Evolutionary conservation across 2,113 vertebrate genomes (phyloP).

Genomic region (Xiphophorus couchianus): DNA sequence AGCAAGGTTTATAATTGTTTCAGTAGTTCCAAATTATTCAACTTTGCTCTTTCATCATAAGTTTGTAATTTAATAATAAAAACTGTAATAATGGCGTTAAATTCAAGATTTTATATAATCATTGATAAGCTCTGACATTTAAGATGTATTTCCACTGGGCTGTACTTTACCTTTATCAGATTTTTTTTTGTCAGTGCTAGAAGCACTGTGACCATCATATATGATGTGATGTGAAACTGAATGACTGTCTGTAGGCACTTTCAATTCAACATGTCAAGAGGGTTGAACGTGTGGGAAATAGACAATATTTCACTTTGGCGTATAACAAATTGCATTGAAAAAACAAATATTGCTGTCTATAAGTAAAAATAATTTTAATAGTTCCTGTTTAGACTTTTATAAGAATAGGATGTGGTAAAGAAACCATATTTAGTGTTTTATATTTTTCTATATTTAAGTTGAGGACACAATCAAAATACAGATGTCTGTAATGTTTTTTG

Average conservation of each 20-base stretch:
- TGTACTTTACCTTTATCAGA: slow-evolving; percentile 1
- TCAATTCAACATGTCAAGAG: neutral
- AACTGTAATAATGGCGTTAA: neutral
- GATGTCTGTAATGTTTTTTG: too few species aligned
- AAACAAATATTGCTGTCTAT: neutral
- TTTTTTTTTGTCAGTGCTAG: slow-evolving; percentile 10
- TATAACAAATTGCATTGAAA: neutral
- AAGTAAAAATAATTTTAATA: neutral
- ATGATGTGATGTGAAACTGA: neutral
- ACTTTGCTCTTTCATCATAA: neutral
- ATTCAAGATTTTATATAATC: too few species aligned
- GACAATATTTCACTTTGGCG: slow-evolving; percentile 5
- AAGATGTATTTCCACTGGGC: neutral
- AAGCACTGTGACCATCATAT: slow-evolving; percentile 4
- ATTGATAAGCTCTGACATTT: neutral
- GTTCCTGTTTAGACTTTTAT: neutral
- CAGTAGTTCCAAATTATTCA: neutral
- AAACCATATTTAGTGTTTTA: neutral
- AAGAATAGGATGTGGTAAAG: neutral
- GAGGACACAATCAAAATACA: neutral
- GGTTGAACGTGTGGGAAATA: slow-evolving; percentile 1
- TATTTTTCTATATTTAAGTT: neutral
- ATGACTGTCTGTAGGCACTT: slow-evolving; percentile 10
- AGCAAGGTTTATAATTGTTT: neutral
- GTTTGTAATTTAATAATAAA: neutral